Evolutionary conservation across 2,888 invertebrate species (phyloP), one percentile per base, ranked within the genome.

Genomic region (Pantelozetes paolii): DNA sequence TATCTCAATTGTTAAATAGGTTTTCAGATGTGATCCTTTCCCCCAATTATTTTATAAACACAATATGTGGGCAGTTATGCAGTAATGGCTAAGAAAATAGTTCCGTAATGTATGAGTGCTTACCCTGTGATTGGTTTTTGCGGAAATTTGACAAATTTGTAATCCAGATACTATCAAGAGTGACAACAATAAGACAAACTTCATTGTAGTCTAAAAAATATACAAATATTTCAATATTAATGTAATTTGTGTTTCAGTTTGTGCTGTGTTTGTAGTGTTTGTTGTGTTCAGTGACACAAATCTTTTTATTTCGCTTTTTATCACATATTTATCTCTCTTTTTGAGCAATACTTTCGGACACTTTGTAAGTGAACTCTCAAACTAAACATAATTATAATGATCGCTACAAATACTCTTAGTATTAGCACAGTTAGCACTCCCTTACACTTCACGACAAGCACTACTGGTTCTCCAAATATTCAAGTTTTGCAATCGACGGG

Each of bases 171-270:
- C 2, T 64, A 64, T 28, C 8, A 18, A 5, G 28, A 57, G 6
- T 57, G 48, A 28, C 28, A 18, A 32, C 32, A 64, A 18, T 20
- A 32, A 36, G 20, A 18, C 15, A 9, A 62, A 62, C 62, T 62
- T 64, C 64, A 64, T 64, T 64, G 13, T 18, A 64, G 18, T n/a
- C 64, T 64, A 36, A 20, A 64, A 64, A 36, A 64, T 32, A 64
- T n/a, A 64, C n/a, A 64, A 64, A 64, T 64, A 64, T 64, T 62
- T 64, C 30, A 64, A 32, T n/a, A 64, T 36, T 26, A 64, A 64
- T 36, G 32, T n/a, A 64, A 5, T 57, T 2, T 57, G 36, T 36
- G 36, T 36, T 36, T 9, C 3, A 36, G 9, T n/a, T n/a, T n/a
- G n/a, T n/a, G n/a, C n/a, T n/a, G n/a, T n/a, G 6, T 13, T 18